Evolutionary conservation across 2,113 vertebrate species (phyloP).

Genomic region (Paradoxurus hermaphroditus): DNA sequence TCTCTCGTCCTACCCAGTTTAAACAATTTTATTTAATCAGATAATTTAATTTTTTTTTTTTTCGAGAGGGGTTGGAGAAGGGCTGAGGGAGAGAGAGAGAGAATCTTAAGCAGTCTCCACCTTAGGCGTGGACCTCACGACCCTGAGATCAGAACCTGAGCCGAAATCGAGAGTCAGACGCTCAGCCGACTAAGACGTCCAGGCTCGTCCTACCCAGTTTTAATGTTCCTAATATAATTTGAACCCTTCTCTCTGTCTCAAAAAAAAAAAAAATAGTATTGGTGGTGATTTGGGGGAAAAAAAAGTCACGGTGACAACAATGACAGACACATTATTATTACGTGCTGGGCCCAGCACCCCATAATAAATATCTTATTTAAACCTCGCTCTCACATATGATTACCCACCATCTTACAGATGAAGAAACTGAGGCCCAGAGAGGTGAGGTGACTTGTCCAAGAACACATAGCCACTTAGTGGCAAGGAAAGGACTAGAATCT

Average conservation of each 20-base stretch:
- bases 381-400: fast-evolving
- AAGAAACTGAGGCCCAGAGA: not conserved
- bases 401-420: not conserved
- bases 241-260: not conserved
- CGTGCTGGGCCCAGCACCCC: not conserved
- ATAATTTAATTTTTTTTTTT: too few species aligned
- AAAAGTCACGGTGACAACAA: slow-evolving; percentile 74
- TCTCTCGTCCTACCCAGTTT: not conserved
- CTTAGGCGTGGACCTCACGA: too few species aligned
- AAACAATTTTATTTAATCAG: not conserved
- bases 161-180: too few species aligned
- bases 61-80: too few species aligned
- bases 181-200: too few species aligned
- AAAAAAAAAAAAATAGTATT: not conserved
- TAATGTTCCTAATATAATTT: not conserved
- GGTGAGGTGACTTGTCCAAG: not conserved
- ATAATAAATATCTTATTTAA: not conserved
- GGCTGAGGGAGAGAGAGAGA: too few species aligned
- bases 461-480: fast-evolving
- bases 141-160: too few species aligned
- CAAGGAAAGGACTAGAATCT: not conserved
- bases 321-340: too few species aligned
- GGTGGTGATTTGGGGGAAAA: not conserved
- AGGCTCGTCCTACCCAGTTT: not conserved
- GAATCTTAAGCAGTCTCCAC: too few species aligned